These are phyloP conservation scores for Ophiothrix spiculata DNA, from an alignment of 35 echinoderm and acorn worm genomes.

Conservation along the genomic window DNA sequence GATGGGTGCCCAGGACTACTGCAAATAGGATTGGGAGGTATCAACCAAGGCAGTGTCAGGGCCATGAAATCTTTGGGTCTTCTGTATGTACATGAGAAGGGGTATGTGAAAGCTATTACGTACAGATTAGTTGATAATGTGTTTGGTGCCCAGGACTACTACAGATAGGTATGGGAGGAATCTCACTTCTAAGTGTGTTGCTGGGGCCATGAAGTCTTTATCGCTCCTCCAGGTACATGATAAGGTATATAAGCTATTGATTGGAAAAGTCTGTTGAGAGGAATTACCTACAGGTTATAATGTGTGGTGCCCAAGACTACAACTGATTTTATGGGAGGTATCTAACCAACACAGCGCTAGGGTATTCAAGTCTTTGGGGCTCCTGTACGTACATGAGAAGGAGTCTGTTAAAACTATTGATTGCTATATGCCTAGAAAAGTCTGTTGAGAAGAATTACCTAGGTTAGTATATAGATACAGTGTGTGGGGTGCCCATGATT, in stretches of 20 bases:
- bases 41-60: constrained; percentile 65
- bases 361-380: constrained; percentile 77
- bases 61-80: constrained; percentile 82
- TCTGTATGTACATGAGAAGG: constrained; percentile 59
- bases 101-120: constrained; percentile 82
- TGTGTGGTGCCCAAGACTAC: too few relatives aligned
- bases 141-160: too few relatives aligned
- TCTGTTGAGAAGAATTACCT: constrained; percentile 82
- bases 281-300: constrained; percentile 77
- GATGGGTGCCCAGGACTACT: constrained; percentile 75
- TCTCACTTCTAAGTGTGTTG: too few relatives aligned
- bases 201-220: too few relatives aligned
- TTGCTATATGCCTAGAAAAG: constrained; percentile 78
- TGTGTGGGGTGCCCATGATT: constrained; percentile 74
- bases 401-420: constrained; percentile 82
- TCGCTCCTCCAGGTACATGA: too few relatives aligned
- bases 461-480: constrained; percentile 62
- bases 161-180: too few relatives aligned
- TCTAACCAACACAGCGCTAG: constrained; percentile 71
- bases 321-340: constrained; percentile 83
- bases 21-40: constrained; percentile 82
- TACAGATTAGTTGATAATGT: too few relatives aligned
- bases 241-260: too few relatives aligned
- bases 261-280: constrained; percentile 84
- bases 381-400: constrained; percentile 61